Evolutionary conservation across 2,113 vertebrate species (phyloP).

Genomic region (Hyla sarda): DNA sequence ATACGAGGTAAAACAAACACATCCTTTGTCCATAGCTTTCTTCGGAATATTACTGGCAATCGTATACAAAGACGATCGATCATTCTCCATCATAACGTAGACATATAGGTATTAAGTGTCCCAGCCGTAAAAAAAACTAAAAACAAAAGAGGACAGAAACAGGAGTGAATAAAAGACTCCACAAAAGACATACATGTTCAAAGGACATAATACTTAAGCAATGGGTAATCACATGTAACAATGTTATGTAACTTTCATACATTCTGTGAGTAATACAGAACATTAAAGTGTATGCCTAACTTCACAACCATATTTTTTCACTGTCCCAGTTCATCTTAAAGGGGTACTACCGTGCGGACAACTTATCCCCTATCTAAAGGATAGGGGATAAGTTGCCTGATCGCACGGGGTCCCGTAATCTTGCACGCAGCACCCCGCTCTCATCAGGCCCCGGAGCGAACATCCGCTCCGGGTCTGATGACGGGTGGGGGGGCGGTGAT

Average conservation of each 20-base stretch:
- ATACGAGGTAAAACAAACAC: slow-evolving; percentile 13
- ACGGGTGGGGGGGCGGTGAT: too few species aligned
- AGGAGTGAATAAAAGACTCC: neutral
- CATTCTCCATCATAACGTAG: slow-evolving; percentile 33
- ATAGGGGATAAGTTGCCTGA: too few species aligned
- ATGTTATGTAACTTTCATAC: neutral
- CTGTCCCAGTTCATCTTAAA: too few species aligned
- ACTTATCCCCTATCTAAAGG: too few species aligned
- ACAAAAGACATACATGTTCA: neutral
- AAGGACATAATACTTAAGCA: neutral
- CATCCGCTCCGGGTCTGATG: too few species aligned
- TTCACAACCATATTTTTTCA: too few species aligned
- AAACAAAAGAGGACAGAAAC: neutral
- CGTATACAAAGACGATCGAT: slow-evolving; percentile 15
- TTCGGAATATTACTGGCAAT: slow-evolving; percentile 16
- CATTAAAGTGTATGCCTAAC: too few species aligned
- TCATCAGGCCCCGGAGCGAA: too few species aligned
- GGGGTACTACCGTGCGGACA: too few species aligned
- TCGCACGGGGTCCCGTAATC: too few species aligned
- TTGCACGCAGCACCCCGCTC: too few species aligned
- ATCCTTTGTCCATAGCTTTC: slow-evolving; percentile 28
- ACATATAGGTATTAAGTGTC: slow-evolving; percentile 12
- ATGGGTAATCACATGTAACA: neutral
- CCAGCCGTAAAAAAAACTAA: slow-evolving; percentile 24
- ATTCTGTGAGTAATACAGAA: too few species aligned